Conservation (phyloP, 2,113 vertebrate genomes). For the Siniperca chuatsi region DNA sequence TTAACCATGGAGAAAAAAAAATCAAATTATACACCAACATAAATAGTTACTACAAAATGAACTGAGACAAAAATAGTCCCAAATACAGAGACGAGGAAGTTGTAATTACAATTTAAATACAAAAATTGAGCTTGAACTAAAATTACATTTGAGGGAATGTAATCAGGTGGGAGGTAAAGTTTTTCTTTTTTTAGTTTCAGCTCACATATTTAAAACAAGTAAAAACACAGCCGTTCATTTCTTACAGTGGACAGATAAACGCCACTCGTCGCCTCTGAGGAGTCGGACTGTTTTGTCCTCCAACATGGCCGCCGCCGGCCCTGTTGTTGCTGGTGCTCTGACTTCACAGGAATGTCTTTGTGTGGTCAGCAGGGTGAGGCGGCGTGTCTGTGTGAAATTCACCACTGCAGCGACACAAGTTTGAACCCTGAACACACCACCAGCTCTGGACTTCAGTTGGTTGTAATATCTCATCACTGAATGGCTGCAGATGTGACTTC, state of each 20-base stretch:
- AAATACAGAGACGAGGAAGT: no score
- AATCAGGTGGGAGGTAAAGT: no score
- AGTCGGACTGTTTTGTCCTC: neutral
- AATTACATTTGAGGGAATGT: no score
- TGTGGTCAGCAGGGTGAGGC: constrained; percentile 34
- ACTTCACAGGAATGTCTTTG: constrained; percentile 64
- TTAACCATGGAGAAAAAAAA: no score
- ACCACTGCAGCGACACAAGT: constrained; percentile 45
- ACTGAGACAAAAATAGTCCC: no score
- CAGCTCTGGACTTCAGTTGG: neutral
- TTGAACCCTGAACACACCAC: constrained; percentile 39
- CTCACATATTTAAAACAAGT: neutral
- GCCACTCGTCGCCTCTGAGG: no score
- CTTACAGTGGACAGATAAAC: neutral
- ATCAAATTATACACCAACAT: no score
- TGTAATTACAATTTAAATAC: no score
- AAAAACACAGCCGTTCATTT: neutral
- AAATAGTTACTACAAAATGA: no score
- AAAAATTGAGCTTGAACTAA: no score
- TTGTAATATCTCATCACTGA: neutral
- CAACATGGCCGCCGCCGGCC: constrained; percentile 26
- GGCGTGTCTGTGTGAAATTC: constrained; percentile 69
- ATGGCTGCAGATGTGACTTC: neutral
- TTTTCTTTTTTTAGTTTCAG: no score
- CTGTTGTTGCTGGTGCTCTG: neutral